Percentiles rank a stretch among this genome's conserved stretches.
These are phyloP conservation scores for Mesoclemmys tuberculata DNA, from an alignment of 2,113 vertebrate genomes.

Conservation along the genomic window DNA sequence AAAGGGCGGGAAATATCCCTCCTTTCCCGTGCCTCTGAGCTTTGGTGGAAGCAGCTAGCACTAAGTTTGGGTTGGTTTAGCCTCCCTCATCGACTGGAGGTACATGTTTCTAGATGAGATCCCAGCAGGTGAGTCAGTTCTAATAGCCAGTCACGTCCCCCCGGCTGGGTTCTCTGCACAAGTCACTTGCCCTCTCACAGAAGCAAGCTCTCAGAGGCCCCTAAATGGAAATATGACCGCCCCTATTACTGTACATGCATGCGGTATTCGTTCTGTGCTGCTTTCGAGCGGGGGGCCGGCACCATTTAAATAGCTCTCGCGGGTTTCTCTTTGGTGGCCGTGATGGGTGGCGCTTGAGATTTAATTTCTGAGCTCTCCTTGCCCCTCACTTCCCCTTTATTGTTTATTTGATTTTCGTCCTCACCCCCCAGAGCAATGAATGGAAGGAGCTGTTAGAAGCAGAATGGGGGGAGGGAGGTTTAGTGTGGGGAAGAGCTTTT, in stretches of 20 bases:
- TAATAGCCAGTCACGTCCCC: conserved; percentile 6
- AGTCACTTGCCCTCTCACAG: not conserved
- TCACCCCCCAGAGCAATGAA: not conserved
- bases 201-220: not conserved
- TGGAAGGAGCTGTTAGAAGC: not conserved
- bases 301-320: no score
- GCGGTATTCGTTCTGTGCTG: not conserved
- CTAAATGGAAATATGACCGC: not conserved
- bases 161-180: not conserved
- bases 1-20: not conserved
- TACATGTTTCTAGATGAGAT: not conserved
- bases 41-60: not conserved
- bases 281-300: not conserved
- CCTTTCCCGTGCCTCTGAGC: not conserved
- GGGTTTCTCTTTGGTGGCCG: not conserved
- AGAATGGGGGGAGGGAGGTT: not conserved
- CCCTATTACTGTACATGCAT: not conserved
- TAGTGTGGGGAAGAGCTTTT: not conserved
- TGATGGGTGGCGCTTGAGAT: not conserved
- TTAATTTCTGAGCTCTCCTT: not conserved
- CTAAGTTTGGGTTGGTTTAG: not conserved
- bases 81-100: not conserved
- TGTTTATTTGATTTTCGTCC: not conserved
- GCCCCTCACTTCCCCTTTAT: not conserved
- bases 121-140: conserved; percentile 5